phyloP scores from a whole-genome alignment of 1,140 invertebrate species.

The Hycleus cichorii region DNA sequence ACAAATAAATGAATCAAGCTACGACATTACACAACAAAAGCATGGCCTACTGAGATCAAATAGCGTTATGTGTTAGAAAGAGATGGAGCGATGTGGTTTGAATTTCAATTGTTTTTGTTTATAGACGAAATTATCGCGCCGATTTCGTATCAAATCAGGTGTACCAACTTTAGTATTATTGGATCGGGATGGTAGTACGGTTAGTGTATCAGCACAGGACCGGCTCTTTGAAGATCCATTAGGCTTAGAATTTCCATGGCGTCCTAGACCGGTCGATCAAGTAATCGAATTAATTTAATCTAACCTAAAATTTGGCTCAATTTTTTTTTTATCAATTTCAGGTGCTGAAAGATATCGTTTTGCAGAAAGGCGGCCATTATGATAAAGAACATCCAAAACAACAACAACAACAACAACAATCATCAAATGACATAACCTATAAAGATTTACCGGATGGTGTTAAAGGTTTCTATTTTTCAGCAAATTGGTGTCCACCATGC shows the following conservation, averaged over 20 bases:
- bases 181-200: slow-evolving; percentile 50
- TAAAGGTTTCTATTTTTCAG: slow-evolving; percentile 73
- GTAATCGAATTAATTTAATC: slow-evolving; percentile 17
- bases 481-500: slow-evolving; percentile 81
- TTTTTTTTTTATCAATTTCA: slow-evolving; percentile 19
- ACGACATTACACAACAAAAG: no score
- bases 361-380: slow-evolving; percentile 51
- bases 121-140: slow-evolving; percentile 61
- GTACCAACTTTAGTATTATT: slow-evolving; percentile 67
- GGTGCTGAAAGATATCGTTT: slow-evolving; percentile 52
- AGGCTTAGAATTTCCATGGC: slow-evolving; percentile 65
- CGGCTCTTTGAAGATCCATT: slow-evolving; percentile 58
- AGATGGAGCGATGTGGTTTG: no score
- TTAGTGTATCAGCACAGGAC: slow-evolving; percentile 53
- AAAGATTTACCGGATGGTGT: slow-evolving; percentile 53
- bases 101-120: slow-evolving; percentile 3
- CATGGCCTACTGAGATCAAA: no score
- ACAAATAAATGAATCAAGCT: no score
- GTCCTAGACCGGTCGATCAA: slow-evolving; percentile 49
- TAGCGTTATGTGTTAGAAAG: no score
- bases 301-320: background rate
- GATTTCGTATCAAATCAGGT: slow-evolving; percentile 65
- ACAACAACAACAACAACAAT: slow-evolving; percentile 1
- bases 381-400: slow-evolving; percentile 26
- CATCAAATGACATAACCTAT: slow-evolving; percentile 46